Base-by-base conservation (phyloP, 2,888 invertebrate genomes). In the Callyntrura sp. region DNA sequence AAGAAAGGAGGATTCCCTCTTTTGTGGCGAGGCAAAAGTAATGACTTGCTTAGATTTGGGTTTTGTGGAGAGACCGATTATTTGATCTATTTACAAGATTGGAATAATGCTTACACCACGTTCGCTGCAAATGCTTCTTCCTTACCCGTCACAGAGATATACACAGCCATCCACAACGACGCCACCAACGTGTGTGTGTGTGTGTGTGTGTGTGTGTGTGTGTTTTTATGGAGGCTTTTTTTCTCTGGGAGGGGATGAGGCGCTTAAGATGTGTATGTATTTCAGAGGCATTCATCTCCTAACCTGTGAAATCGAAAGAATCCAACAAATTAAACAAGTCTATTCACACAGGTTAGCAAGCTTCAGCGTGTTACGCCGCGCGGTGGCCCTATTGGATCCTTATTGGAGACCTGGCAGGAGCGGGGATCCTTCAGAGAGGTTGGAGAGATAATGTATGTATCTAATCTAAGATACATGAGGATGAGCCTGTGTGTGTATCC, bases 291-390 rank as follows among this genome's bases (percentile, higher is more conserved):
- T 79, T 87, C 87, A 70, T 87, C 81, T 81, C 51, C 81, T 81
- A 55, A 87, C 79, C 81, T 87, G 87, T 87, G 87, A 87, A 87
- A 70, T 81, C 87, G 65, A 81, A 86, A 78, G 65, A 83, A 76
- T 82, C 70, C 48, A 78, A 28, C 81, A 91, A 90, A 92, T 91
- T 90, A 92, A 91, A 91, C 92, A 91, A 91, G 76, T 88, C 92
- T 88, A 92, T 92, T 92, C 91, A 90, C 92, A 91, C 91, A 28
- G 76, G 73, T 90, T 87, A 48, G 73, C 55, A 62, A 68, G 70
- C 43, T 73, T 84, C 73, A 70, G 60, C 79, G 14, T 57, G 12
- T 14, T 79, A 6, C 11, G 25, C 11, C 17, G 9, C n/a, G n/a
- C n/a, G n/a, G n/a, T n/a, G n/a, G n/a, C n/a, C n/a, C n/a, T n/a